phyloP scores from a whole-genome alignment of 2,797 vertebrate genomes.

The Ibycter americanus region DNA sequence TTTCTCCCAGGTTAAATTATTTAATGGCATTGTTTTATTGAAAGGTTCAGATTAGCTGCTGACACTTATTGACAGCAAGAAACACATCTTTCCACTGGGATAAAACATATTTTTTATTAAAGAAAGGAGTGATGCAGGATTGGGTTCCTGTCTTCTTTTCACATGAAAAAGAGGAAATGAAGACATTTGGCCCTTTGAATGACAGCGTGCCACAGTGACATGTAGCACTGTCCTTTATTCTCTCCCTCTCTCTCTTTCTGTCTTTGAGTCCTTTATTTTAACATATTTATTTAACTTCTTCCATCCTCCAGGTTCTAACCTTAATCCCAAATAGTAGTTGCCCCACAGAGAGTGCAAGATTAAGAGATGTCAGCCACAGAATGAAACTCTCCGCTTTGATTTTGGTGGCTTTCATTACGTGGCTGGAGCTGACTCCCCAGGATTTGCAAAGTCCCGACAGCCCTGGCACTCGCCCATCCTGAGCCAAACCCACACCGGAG shows the following conservation, averaged over 20 bases:
- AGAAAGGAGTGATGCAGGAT: slow-evolving; percentile 36
- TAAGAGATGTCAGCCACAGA: not conserved
- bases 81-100: slow-evolving; percentile 62
- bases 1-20: slow-evolving; percentile 75
- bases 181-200: slow-evolving; percentile 54
- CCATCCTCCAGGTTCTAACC: not conserved
- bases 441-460: not conserved
- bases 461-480: rapidly evolving
- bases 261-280: not conserved
- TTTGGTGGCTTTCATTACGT: not conserved
- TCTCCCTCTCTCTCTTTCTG: not conserved
- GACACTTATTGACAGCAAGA: slow-evolving; percentile 74
- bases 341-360: not conserved
- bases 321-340: slow-evolving; percentile 9
- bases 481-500: not conserved
- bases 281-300: not conserved
- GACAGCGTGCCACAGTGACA: not conserved
- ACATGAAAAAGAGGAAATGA: slow-evolving; percentile 29
- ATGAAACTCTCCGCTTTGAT: not conserved
- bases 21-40: slow-evolving; percentile 76
- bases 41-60: slow-evolving; percentile 74
- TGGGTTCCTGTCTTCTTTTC: slow-evolving; percentile 63
- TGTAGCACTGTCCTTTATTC: not conserved
- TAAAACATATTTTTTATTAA: slow-evolving; percentile 71
- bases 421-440: not conserved